Evolutionary conservation across 23 tunicate species (phyloP).

Genomic region (Styela clava): DNA sequence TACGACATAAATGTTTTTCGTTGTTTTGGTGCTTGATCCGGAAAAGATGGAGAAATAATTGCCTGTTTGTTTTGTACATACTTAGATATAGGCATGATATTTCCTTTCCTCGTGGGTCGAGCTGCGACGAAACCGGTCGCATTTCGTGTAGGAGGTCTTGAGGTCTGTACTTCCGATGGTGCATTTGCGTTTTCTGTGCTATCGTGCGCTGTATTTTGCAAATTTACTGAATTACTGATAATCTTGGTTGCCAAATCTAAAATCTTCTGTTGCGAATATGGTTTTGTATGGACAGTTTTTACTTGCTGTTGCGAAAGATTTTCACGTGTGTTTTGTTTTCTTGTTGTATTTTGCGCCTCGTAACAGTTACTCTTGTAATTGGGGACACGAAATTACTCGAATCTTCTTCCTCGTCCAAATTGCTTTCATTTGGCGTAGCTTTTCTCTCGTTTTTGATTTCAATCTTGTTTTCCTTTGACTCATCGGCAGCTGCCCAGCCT

Average conservation of each 20-base stretch:
- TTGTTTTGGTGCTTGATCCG: slow-evolving; percentile 47
- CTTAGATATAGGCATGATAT: slow-evolving; percentile 44
- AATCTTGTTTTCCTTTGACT: not conserved
- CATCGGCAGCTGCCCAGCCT: slow-evolving; percentile 7
- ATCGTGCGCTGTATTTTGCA: slow-evolving; percentile 1
- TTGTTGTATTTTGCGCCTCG: slow-evolving; percentile 51
- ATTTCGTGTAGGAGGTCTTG: slow-evolving; percentile 12
- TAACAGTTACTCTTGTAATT: slow-evolving; percentile 75
- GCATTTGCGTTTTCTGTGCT: slow-evolving; percentile 7
- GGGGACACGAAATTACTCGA: slow-evolving; percentile 51
- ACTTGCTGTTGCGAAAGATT: not conserved
- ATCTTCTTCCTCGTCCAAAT: slow-evolving; percentile 31
- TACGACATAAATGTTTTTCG: slow-evolving; percentile 37
- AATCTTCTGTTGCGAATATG: slow-evolving; percentile 21
- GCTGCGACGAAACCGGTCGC: slow-evolving; percentile 9
- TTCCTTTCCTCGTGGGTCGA: slow-evolving; percentile 33
- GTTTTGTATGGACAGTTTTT: not conserved
- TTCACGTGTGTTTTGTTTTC: too few relatives aligned
- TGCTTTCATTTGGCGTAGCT: slow-evolving; percentile 17
- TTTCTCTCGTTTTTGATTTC: not conserved
- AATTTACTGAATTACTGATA: slow-evolving; percentile 16
- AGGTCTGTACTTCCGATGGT: not conserved
- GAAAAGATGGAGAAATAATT: slow-evolving; percentile 67
- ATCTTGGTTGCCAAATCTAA: slow-evolving; percentile 39
- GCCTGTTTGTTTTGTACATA: slow-evolving; percentile 73